phyloP scores from a whole-genome alignment of 2,888 invertebrate genomes.

The Andrena trimmerana region DNA sequence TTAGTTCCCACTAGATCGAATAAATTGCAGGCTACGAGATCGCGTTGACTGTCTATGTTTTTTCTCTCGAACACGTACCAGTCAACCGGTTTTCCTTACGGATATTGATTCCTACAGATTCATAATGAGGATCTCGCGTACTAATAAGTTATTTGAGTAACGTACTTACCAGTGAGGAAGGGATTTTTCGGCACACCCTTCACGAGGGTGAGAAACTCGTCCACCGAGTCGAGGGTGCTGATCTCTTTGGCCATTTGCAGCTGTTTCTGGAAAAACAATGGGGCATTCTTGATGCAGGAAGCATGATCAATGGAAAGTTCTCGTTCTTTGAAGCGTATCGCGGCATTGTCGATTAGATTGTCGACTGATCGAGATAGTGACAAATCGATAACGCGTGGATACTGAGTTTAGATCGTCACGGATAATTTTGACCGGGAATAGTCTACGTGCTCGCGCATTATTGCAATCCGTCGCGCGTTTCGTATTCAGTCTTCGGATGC shows the following conservation, averaged over 20 bases:
- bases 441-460: not conserved
- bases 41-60: not conserved
- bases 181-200: constrained; percentile 49
- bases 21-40: constrained; percentile 25
- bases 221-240: constrained; percentile 63
- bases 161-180: constrained; percentile 50
- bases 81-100: constrained; percentile 19
- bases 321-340: not conserved
- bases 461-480: not conserved
- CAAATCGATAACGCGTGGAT: constrained; percentile 23
- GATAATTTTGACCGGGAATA: not conserved
- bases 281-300: not conserved
- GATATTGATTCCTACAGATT: constrained; percentile 23
- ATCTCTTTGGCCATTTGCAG: constrained; percentile 66
- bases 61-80: not conserved
- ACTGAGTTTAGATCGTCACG: not conserved
- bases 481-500: not conserved
- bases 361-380: constrained; percentile 33
- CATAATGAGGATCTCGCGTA: constrained; percentile 6
- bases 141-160: not conserved
- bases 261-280: constrained; percentile 65
- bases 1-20: constrained; percentile 20
- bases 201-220: constrained; percentile 72
- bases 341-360: constrained; percentile 12
- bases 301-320: not conserved